A percentile compares a stretch with the other conserved stretches of the same genome.
phyloP scores from a whole-genome alignment of 2,797 vertebrate species.

The Phrynocephalus vlangalii region DNA sequence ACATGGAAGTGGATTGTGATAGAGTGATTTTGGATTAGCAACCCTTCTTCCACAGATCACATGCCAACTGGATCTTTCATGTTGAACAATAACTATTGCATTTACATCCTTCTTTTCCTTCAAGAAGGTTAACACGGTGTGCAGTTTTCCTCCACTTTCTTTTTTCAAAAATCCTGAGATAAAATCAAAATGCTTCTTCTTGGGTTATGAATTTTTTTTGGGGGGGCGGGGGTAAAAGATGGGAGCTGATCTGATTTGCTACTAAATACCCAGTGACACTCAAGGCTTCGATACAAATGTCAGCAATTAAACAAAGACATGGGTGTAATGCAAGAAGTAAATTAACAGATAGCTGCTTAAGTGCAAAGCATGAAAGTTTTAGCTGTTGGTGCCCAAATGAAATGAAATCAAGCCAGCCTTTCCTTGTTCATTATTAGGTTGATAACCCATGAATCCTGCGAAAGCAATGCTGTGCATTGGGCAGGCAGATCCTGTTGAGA shows the following conservation, averaged over 20 bases:
- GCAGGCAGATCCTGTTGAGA: not conserved
- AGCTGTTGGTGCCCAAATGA: not conserved
- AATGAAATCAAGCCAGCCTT: not conserved
- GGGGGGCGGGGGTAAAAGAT: not conserved
- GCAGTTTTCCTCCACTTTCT: not conserved
- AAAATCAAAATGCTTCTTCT: not conserved
- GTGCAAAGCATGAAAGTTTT: not conserved
- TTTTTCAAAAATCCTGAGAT: not conserved
- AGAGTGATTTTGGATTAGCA: not conserved
- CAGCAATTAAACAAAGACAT: not conserved
- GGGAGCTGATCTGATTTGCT: not conserved
- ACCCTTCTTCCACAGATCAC: no score
- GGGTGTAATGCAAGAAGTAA: not conserved
- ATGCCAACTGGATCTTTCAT: no score
- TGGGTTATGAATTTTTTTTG: not conserved
- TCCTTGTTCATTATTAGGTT: not conserved
- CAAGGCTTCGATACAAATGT: not conserved
- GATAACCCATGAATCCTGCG: not conserved
- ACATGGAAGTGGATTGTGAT: not conserved
- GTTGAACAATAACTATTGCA: not conserved
- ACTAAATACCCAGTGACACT: no score
- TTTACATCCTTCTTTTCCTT: not conserved
- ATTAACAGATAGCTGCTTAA: not conserved
- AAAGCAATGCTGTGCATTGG: not conserved
- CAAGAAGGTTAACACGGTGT: not conserved